A percentile compares a stretch with the other conserved stretches of the same genome.
These are phyloP conservation scores for Oryzias celebensis DNA, from an alignment of 2,113 vertebrate species.

Conservation along the genomic window DNA sequence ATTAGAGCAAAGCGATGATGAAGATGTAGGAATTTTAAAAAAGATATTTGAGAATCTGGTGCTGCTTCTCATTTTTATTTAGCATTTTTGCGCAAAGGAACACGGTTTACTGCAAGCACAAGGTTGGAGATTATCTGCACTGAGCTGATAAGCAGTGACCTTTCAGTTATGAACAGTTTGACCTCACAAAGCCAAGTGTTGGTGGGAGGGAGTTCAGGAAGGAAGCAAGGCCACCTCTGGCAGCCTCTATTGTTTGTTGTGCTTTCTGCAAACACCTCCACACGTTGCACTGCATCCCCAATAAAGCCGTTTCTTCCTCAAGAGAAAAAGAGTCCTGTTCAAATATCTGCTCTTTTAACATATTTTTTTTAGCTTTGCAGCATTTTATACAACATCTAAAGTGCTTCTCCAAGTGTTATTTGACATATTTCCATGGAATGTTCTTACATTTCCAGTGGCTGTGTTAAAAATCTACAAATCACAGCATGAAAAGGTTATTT, in stretches of 20 bases:
- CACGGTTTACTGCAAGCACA: conserved; percentile 14
- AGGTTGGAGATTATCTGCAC: conserved; percentile 24
- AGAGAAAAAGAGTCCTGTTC: conserved; percentile 35
- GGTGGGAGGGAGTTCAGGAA: conserved; percentile 58
- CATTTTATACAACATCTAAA: conserved; percentile 6
- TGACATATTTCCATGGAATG: conserved; percentile 4
- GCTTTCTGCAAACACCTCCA: conserved; percentile 55
- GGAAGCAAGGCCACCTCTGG: conserved; percentile 60
- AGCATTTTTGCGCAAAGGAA: conserved; percentile 8
- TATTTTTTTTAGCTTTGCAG: conserved; percentile 15
- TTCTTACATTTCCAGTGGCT: neutral
- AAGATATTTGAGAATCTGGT: too few species aligned
- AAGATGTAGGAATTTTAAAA: too few species aligned
- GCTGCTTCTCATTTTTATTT: conserved; percentile 14
- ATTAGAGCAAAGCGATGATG: too few species aligned
- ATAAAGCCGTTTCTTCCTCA: conserved; percentile 22
- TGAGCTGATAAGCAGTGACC: conserved; percentile 33
- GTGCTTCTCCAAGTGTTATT: conserved; percentile 2
- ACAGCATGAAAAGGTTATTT: neutral
- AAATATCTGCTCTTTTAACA: neutral
- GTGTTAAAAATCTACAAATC: conserved; percentile 15
- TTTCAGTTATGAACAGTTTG: conserved; percentile 52
- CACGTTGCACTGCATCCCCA: conserved; percentile 45
- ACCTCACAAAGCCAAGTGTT: conserved; percentile 48
- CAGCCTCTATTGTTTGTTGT: conserved; percentile 48